phyloP scores from a whole-genome alignment of 1,140 invertebrate genomes.

The Zaprionus camerounensis region DNA sequence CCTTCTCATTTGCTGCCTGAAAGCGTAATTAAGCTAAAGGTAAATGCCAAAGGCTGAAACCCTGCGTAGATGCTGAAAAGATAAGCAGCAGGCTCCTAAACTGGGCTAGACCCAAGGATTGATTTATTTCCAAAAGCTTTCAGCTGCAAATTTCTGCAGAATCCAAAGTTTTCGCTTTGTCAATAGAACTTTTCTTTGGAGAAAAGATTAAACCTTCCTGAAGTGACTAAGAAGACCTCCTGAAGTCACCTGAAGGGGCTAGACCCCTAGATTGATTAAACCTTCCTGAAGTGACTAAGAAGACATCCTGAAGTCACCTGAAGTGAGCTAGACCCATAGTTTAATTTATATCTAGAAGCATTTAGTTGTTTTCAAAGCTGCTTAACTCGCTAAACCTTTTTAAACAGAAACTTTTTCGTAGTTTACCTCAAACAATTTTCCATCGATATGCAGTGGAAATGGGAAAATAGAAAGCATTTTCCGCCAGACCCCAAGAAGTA shows the following conservation, averaged over 20 bases:
- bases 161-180: neutral
- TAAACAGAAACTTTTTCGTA: neutral
- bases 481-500: constrained; percentile 7
- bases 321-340: too few species aligned
- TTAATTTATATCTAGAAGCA: neutral
- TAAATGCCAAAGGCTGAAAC: constrained; percentile 6
- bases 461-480: constrained; percentile 9
- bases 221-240: neutral
- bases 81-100: neutral
- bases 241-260: too few species aligned
- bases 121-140: neutral
- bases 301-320: too few species aligned
- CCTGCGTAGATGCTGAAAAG: neutral
- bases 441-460: constrained; percentile 10
- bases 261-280: neutral
- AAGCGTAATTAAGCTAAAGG: constrained; percentile 38
- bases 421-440: neutral
- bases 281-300: too few species aligned
- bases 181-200: neutral
- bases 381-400: neutral
- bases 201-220: neutral
- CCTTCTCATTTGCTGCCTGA: neutral
- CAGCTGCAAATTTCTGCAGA: neutral
- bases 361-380: neutral
- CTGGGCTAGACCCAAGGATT: neutral